Percentiles rank a stretch among this genome's conserved stretches.
These are phyloP conservation scores for Trinectes maculatus DNA, from an alignment of 2,113 vertebrate genomes.

Conservation along the genomic window DNA sequence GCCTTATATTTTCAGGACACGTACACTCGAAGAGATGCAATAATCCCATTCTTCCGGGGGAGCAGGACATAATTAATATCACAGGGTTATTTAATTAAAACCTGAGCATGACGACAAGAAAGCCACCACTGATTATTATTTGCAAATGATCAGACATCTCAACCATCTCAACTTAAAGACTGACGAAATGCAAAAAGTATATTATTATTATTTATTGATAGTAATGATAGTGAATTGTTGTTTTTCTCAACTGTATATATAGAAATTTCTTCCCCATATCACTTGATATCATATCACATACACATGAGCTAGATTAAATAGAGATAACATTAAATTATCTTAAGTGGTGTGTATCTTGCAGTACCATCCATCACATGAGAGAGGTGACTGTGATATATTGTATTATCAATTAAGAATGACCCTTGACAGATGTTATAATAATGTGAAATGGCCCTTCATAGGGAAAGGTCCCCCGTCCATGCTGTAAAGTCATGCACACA, in stretches of 20 bases:
- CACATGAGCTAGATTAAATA: not conserved
- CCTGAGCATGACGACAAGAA: conserved; percentile 67
- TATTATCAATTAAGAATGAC: not conserved
- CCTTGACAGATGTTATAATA: not conserved
- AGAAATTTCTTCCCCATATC: not conserved
- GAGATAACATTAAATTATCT: too few relatives aligned
- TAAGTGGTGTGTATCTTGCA: too few relatives aligned
- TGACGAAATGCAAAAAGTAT: conserved; percentile 10
- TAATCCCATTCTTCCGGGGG: conserved; percentile 71
- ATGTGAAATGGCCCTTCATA: not conserved
- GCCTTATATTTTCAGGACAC: conserved; percentile 63
- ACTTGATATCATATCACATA: too few relatives aligned
- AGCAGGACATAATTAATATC: conserved; percentile 77
- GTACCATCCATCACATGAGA: not conserved
- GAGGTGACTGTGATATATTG: not conserved
- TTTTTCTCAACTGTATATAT: conserved; percentile 16
- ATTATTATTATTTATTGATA: too few relatives aligned
- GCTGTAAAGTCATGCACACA: not conserved
- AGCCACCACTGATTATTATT: conserved; percentile 72
- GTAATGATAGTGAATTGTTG: conserved; percentile 31
- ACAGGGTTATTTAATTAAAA: conserved; percentile 81
- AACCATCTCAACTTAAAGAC: conserved; percentile 42
- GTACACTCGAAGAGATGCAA: conserved; percentile 57
- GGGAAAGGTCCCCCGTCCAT: not conserved
- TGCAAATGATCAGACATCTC: conserved; percentile 64